A percentile compares a stretch with the other conserved stretches of the same genome.
These are phyloP conservation scores for Cephalopholis sonnerati DNA, from an alignment of 2,113 vertebrate genomes.

Conservation along the genomic window DNA sequence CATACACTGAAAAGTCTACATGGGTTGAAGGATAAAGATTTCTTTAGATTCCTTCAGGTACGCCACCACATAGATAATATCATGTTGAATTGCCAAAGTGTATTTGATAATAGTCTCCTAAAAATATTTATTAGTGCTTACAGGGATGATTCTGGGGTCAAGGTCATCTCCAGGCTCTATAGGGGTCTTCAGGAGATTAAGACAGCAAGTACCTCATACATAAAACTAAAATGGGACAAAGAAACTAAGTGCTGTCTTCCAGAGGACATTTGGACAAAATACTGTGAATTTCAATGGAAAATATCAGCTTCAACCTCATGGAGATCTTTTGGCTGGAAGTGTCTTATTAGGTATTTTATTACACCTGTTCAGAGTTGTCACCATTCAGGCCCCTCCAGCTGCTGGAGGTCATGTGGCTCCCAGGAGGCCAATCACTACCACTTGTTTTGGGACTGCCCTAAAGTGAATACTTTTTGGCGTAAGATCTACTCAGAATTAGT, in stretches of 20 bases:
- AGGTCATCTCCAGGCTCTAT: too few species aligned
- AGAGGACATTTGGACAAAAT: neutral
- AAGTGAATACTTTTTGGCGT: neutral
- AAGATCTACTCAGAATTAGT: neutral
- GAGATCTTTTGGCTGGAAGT: neutral
- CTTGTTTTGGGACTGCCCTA: neutral
- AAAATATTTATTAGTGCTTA: too few species aligned
- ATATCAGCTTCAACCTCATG: neutral
- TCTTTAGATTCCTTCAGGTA: too few species aligned
- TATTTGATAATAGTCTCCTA: too few species aligned
- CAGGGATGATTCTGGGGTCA: too few species aligned
- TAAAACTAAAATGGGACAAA: neutral
- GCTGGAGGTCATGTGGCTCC: neutral
- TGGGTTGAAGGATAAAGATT: too few species aligned
- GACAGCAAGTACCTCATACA: neutral
- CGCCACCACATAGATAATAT: too few species aligned
- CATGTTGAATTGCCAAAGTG: too few species aligned
- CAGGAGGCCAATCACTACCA: neutral
- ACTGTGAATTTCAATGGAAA: slow-evolving; percentile 1
- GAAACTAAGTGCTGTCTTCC: neutral
- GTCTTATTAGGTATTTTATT: neutral
- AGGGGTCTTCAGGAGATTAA: too few species aligned
- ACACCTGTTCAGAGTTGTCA: neutral
- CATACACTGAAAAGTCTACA: too few species aligned
- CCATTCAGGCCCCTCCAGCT: neutral